Conservation (phyloP, 2,888 invertebrate species). For the Prionchulus punctatus region DNA sequence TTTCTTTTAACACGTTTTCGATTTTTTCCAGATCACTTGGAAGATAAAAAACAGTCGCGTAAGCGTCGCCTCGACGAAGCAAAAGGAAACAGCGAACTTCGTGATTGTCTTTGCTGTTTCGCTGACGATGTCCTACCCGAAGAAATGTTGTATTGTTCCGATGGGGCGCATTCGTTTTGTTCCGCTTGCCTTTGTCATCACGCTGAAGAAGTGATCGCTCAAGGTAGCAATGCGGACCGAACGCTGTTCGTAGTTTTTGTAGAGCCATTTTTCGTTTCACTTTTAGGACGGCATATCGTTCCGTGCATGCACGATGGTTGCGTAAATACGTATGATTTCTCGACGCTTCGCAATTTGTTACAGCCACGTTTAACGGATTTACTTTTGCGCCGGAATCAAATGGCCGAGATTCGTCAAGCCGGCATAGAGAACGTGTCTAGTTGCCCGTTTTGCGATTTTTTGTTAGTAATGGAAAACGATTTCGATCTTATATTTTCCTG, state of each 20-base stretch:
- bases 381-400: conserved; percentile 1
- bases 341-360: neutral
- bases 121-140: conserved; percentile 41
- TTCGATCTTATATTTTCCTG: conserved; percentile 40
- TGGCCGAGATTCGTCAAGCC: conserved; percentile 5
- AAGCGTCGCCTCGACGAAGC: conserved; percentile 24
- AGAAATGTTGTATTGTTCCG: conserved; percentile 35
- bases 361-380: conserved; percentile 1
- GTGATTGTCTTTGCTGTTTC: conserved; percentile 42
- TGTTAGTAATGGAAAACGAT: conserved; percentile 38
- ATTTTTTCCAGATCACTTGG: neutral
- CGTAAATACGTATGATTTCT: neutral
- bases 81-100: conserved; percentile 33
- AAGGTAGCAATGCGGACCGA: neutral
- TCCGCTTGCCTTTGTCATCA: conserved; percentile 35
- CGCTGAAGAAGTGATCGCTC: neutral
- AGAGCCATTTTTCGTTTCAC: neutral
- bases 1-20: no score
- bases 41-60: neutral
- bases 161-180: conserved; percentile 40
- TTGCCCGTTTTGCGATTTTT: conserved; percentile 47
- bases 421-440: conserved; percentile 39
- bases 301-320: conserved; percentile 11
- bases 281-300: neutral
- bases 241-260: no score